A percentile compares a stretch with the other conserved stretches of the same genome.
These are phyloP conservation scores for Aldabrachelys gigantea DNA, from an alignment of 2,113 vertebrate species.

Conservation along the genomic window DNA sequence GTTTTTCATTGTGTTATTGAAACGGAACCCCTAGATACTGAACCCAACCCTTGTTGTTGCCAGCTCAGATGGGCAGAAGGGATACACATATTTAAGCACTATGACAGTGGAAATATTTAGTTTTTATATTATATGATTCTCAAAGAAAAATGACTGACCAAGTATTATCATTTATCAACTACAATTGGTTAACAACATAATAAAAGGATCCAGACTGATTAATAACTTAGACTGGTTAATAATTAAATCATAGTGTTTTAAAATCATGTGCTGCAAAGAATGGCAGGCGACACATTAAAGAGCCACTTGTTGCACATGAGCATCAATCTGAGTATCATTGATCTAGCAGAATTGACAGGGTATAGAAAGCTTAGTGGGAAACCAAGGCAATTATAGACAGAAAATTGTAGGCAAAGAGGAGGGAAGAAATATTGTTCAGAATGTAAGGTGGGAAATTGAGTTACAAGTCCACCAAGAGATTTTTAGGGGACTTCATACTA, in stretches of 20 bases:
- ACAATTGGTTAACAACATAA: neutral
- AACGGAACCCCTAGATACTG: no score
- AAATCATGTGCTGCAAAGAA: neutral
- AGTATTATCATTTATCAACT: neutral
- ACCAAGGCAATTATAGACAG: neutral
- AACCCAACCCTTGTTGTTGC: no score
- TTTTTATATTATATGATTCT: neutral
- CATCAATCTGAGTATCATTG: neutral
- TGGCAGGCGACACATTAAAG: neutral
- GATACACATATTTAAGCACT: neutral
- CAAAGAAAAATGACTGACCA: neutral
- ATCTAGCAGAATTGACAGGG: neutral
- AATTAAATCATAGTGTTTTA: neutral
- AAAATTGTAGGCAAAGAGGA: neutral
- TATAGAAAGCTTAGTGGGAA: neutral
- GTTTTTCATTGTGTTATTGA: no score
- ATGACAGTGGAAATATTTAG: neutral
- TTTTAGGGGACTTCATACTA: neutral
- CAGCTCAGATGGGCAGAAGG: no score
- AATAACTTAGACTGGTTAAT: neutral
- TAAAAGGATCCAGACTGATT: neutral
- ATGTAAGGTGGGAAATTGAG: neutral
- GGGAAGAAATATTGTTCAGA: neutral
- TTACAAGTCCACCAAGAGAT: neutral
- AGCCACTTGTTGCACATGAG: neutral